Evolutionary conservation across 2,113 vertebrate genomes (phyloP).

Genomic region (Brevimyrus niger): DNA sequence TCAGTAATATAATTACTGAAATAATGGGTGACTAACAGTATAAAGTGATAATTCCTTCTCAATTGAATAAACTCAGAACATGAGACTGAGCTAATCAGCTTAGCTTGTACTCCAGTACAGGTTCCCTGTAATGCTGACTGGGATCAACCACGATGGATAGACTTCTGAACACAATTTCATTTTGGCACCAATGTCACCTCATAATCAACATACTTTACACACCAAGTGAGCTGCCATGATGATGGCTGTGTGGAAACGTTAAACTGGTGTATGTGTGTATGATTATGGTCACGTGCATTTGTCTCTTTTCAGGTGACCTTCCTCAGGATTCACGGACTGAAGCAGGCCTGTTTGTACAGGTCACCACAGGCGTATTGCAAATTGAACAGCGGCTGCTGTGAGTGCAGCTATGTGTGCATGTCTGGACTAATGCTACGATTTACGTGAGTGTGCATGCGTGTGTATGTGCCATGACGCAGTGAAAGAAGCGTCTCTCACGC

Average conservation of each 20-base stretch:
- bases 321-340: background rate
- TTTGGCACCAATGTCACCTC: background rate
- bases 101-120: background rate
- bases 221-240: background rate
- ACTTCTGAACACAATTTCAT: background rate
- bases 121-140: background rate
- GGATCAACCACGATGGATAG: background rate
- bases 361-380: background rate
- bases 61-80: background rate
- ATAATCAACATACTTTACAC: background rate
- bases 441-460: conserved; percentile 22
- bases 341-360: background rate
- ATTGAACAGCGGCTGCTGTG: background rate
- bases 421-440: background rate
- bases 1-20: background rate
- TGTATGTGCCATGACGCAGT: conserved; percentile 31
- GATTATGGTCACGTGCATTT: background rate
- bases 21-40: background rate
- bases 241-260: background rate
- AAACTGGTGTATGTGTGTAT: background rate
- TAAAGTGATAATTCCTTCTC: background rate
- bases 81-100: background rate
- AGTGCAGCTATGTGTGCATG: background rate
- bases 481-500: conserved; percentile 57
- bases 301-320: background rate